These are phyloP conservation scores for Standfussiana lucernea DNA, from an alignment of 2,888 invertebrate species.

Conservation along the genomic window DNA sequence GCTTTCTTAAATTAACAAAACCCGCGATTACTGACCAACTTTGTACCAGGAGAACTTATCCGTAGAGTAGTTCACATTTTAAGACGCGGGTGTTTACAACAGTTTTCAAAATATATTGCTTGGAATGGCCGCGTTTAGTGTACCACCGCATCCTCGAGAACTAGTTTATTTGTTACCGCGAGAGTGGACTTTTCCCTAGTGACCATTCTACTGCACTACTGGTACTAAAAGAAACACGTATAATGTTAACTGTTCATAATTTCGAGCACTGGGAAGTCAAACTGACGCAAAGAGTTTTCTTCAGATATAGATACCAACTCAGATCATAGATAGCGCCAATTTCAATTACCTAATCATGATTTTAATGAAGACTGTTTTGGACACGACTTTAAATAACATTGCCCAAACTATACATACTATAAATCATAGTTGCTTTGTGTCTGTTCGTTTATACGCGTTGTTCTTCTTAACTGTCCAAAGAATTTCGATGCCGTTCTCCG, in stretches of 20 bases:
- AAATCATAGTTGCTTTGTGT: not conserved
- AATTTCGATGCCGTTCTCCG: not conserved
- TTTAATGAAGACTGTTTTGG: not conserved
- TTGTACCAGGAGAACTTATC: not conserved
- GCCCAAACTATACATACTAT: not conserved
- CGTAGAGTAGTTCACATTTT: not conserved
- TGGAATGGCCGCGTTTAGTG: conserved; percentile 32
- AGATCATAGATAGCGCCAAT: not conserved
- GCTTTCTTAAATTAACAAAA: conserved; percentile 14
- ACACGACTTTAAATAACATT: not conserved
- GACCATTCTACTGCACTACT: conserved; percentile 27
- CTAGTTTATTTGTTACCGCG: conserved; percentile 45
- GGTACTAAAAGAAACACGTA: conserved; percentile 39
- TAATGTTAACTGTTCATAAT: conserved; percentile 25
- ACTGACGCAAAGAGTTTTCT: not conserved
- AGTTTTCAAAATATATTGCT: conserved; percentile 41
- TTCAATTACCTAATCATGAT: not conserved
- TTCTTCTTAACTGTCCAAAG: not conserved
- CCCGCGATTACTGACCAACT: not conserved
- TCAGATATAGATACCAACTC: not conserved
- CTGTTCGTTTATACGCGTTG: not conserved
- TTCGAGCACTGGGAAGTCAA: not conserved
- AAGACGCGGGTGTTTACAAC: conserved; percentile 25
- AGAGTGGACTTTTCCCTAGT: conserved; percentile 40
- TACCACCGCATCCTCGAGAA: conserved; percentile 47